Percentiles rank a stretch among this genome's conserved stretches.
Evolutionary conservation across 35 echinoderm and acorn worm species (phyloP).

Genomic region (Lytechinus variegatus): DNA sequence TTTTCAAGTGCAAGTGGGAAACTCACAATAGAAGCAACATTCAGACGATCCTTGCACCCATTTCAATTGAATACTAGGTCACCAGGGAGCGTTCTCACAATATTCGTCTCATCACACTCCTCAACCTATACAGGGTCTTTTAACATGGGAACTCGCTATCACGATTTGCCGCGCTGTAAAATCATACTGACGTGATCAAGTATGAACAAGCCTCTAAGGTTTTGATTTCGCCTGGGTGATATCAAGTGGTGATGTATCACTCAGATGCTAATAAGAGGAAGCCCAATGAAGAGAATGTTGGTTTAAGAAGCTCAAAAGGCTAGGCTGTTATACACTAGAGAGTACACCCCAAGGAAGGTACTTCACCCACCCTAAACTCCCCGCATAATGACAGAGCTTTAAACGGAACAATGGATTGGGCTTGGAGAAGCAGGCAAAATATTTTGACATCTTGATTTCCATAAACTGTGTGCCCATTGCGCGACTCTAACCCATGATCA

Average conservation of each 20-base stretch:
- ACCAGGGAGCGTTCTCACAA: not conserved
- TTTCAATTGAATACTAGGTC: not conserved
- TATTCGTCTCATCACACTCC: not conserved
- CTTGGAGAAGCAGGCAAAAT: slow-evolving; percentile 62
- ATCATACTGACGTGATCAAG: not conserved
- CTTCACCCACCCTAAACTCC: not conserved
- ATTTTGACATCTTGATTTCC: slow-evolving; percentile 72
- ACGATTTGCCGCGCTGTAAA: not conserved
- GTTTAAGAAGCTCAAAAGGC: slow-evolving; percentile 37
- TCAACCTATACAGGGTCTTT: not conserved
- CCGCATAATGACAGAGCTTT: slow-evolving; percentile 24
- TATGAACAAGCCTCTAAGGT: not conserved
- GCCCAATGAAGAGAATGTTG: slow-evolving; percentile 19
- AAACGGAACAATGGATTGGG: slow-evolving; percentile 36
- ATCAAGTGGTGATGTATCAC: slow-evolving; percentile 22
- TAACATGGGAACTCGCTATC: not conserved
- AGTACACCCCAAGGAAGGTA: not conserved
- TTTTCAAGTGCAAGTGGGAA: slow-evolving; percentile 10
- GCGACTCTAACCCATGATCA: slow-evolving; percentile 54
- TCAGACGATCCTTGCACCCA: not conserved
- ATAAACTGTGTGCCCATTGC: slow-evolving; percentile 61
- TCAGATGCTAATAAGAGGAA: slow-evolving; percentile 26
- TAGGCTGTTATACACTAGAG: not conserved
- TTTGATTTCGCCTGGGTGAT: not conserved
- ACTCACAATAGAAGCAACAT: not conserved